Evolutionary conservation across 2,888 invertebrate species (phyloP).

Genomic region (Ochropacha duplaris): DNA sequence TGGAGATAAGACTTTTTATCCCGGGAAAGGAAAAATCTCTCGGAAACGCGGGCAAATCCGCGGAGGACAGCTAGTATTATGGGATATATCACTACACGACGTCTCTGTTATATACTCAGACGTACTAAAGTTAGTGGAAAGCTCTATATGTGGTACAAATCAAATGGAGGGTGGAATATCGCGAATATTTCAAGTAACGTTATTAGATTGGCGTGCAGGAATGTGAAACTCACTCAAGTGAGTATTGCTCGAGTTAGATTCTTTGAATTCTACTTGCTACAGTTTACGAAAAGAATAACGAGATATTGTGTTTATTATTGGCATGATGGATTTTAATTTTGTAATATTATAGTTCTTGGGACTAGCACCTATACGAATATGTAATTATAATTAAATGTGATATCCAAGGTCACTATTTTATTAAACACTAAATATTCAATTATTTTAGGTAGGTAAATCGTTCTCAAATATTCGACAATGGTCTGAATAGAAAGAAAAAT

Average conservation of each 20-base stretch:
- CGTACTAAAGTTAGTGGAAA: not conserved
- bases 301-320: not conserved
- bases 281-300: not conserved
- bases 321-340: too few relatives aligned
- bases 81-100: not conserved
- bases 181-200: not conserved
- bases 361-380: too few relatives aligned
- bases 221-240: not conserved
- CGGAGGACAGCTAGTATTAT: not conserved
- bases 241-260: not conserved
- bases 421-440: too few relatives aligned
- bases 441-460: too few relatives aligned
- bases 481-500: not conserved
- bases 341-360: too few relatives aligned
- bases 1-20: too few relatives aligned
- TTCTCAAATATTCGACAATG: not conserved
- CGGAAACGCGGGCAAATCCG: too few relatives aligned
- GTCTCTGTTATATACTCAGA: not conserved
- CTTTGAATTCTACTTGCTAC: not conserved
- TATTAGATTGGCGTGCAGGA: not conserved
- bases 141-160: not conserved
- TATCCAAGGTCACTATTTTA: not conserved
- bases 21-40: not conserved
- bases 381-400: too few relatives aligned
- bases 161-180: not conserved